Base-by-base conservation (phyloP, 2,113 vertebrate species). In the Boleophthalmus pectinirostris region DNA sequence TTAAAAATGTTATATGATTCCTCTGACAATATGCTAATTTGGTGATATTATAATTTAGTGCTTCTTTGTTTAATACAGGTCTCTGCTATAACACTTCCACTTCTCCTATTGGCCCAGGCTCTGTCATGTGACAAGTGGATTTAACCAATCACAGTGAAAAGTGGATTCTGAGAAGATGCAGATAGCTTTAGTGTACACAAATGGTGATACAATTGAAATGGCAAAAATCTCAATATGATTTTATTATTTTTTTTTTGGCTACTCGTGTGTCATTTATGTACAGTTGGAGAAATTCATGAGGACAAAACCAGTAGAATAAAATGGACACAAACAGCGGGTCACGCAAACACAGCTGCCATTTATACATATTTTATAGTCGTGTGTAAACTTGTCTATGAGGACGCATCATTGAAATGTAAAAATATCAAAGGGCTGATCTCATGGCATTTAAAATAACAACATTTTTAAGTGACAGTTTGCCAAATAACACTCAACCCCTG, bases 341-440 rank as follows among this genome's bases (percentile, higher is more conserved):
- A 29, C 35, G 60, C 60, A 33, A 64, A 64, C 29, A 10, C 8
- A n/a, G 18, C 20, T 64, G 61, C 61, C 61, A 64, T 64, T 64
- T 64, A 64, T 64, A 64, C 18, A 64, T 64, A 43, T 38, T 64
- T 64, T 21, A 64, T 64, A 38, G 20, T 12, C 33, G 2, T 35
- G 25, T 43, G 33, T 64, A 64, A 38, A 43, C 61, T 38, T 21
- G 29, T 64, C 61, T 43, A 64, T 61, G 20, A 43, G 29, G 61
- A 64, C 33, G 11, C 60, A 38, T 64, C 61, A 43, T 21, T 43
- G 61, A 64, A 35, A 38, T 64, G 61, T 20, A 64, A 64, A 63
- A 64, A n/a, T 21, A 43, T 35, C 33, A 35, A 64, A 35, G 61
- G 61, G 61, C 18, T 11, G 33, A 64, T 33, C 61, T n/a, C 18